These are phyloP conservation scores for Machimus rusticus DNA, from an alignment of 2,888 invertebrate species.

Conservation along the genomic window DNA sequence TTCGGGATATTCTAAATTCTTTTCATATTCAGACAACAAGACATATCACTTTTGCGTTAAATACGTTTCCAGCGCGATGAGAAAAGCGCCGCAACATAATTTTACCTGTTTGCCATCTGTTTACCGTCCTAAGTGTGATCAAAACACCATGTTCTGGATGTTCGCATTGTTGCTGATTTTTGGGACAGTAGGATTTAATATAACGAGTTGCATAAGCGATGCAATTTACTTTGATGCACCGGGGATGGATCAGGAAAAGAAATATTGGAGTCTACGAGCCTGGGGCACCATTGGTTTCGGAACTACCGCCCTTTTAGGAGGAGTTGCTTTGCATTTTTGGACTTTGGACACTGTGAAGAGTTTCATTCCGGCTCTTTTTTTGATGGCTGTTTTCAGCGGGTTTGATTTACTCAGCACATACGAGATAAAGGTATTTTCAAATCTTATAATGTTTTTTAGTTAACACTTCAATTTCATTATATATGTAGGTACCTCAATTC, in stretches of 20 bases:
- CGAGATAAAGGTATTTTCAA: slow-evolving; percentile 50
- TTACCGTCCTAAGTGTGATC: no score
- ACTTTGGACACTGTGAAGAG: slow-evolving; percentile 69
- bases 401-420: slow-evolving; percentile 74
- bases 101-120: no score
- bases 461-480: not conserved
- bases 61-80: no score
- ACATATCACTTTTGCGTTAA: no score
- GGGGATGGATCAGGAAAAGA: slow-evolving; percentile 72
- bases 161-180: slow-evolving; percentile 76
- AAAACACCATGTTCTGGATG: slow-evolving; percentile 68
- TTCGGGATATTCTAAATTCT: no score
- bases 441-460: not conserved
- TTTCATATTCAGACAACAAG: no score
- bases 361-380: slow-evolving; percentile 74
- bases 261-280: slow-evolving; percentile 79
- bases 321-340: slow-evolving; percentile 73
- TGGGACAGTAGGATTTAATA: slow-evolving; percentile 67
- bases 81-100: no score
- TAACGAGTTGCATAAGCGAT: slow-evolving; percentile 73
- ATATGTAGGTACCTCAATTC: slow-evolving; percentile 71
- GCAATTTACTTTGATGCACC: slow-evolving; percentile 89
- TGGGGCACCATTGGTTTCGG: slow-evolving; percentile 87
- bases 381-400: slow-evolving; percentile 70
- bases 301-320: slow-evolving; percentile 73